Conservation (phyloP, 2,888 invertebrate genomes). For the Lumbricus terrestris region DNA sequence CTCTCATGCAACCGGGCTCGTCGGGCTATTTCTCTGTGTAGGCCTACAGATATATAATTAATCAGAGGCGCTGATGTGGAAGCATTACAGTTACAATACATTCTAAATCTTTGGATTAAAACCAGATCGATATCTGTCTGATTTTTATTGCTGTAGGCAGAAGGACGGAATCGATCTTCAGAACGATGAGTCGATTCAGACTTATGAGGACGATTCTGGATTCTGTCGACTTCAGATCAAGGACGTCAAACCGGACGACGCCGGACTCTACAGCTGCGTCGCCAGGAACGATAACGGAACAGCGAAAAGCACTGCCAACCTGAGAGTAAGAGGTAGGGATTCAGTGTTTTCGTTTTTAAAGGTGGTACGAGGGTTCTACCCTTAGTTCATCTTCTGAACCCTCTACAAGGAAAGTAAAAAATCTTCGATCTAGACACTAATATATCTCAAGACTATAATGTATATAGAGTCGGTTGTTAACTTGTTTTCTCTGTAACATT, state of each 20-base stretch:
- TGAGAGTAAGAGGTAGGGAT: constrained; percentile 48
- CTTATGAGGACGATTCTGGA: constrained; percentile 82
- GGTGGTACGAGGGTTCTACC: no score
- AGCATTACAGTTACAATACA: no score
- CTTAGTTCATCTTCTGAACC: no score
- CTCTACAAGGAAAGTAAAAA: no score
- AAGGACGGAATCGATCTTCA: constrained; percentile 37
- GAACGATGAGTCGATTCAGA: constrained; percentile 65
- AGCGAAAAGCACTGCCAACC: constrained; percentile 56
- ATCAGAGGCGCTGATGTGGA: no score
- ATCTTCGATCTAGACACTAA: no score
- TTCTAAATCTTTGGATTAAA: neutral
- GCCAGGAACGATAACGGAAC: constrained; percentile 89
- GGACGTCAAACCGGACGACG: constrained; percentile 76
- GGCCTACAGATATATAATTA: no score
- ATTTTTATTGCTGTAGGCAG: constrained; percentile 15
- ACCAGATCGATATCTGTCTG: neutral
- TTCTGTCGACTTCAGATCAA: constrained; percentile 82
- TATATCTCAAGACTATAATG: no score
- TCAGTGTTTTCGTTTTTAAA: neutral
- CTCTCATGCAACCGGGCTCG: no score
- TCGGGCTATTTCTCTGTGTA: no score
- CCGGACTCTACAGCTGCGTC: constrained; percentile 82
- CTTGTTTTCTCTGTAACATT: no score
- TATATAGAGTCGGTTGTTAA: no score